Percentiles rank a stretch among this genome's conserved stretches.
Conservation (phyloP, 2,797 vertebrate genomes). For the Pampus argenteus region DNA sequence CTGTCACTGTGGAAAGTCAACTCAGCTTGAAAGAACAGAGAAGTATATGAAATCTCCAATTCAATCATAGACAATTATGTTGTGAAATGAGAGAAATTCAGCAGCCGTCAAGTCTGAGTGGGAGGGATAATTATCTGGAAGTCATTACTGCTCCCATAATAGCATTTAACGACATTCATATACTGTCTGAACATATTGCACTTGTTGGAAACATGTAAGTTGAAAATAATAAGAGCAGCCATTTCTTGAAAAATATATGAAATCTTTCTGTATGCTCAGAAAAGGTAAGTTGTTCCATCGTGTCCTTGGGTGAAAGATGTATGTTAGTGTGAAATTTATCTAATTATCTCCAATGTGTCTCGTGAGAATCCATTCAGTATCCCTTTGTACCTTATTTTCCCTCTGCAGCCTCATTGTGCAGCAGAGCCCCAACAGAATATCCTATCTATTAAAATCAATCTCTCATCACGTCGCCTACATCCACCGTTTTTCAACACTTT, state of each 20-base stretch:
- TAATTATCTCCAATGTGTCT: conserved; percentile 87
- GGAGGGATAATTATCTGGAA: conserved; percentile 84
- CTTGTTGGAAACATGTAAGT: conserved; percentile 75
- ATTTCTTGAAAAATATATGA: conserved; percentile 60
- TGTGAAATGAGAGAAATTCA: conserved; percentile 83
- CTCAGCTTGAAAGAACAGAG: conserved; percentile 76
- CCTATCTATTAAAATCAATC: conserved; percentile 85
- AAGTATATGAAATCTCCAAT: conserved; percentile 78
- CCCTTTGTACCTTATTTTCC: conserved; percentile 84
- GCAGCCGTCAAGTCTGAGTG: conserved; percentile 80
- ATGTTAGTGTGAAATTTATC: conserved; percentile 80
- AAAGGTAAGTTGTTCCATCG: conserved; percentile 74
- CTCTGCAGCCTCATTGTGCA: conserved; percentile 82
- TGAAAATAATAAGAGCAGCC: conserved; percentile 72
- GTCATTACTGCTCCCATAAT: conserved; percentile 84
- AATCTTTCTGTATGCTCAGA: conserved; percentile 52
- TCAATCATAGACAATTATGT: conserved; percentile 85
- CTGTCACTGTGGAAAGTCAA: conserved; percentile 69
- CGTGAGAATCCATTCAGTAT: conserved; percentile 84
- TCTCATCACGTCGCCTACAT: conserved; percentile 82
- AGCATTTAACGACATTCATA: conserved; percentile 83
- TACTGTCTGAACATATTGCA: conserved; percentile 81
- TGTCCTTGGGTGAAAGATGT: conserved; percentile 80
- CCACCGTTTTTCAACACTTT: conserved; percentile 80
- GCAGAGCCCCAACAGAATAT: conserved; percentile 82